Evolutionary conservation across 2,113 vertebrate species (phyloP).

Genomic region (Colinus virginianus): DNA sequence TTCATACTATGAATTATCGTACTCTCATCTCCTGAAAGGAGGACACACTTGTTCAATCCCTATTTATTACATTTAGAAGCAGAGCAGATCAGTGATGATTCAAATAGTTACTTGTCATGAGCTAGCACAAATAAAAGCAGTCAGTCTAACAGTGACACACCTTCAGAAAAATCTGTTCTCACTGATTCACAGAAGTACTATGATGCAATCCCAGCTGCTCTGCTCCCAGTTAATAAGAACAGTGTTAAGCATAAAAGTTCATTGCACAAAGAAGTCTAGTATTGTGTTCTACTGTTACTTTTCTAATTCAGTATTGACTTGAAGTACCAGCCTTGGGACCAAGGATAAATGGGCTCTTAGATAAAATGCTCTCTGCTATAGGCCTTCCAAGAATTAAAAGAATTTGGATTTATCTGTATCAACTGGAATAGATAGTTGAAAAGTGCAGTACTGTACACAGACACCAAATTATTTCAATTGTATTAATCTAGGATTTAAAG

Average conservation of each 20-base stretch:
- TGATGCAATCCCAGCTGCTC: background rate
- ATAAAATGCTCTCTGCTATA: background rate
- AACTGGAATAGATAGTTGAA: background rate
- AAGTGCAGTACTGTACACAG: background rate
- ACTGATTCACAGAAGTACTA: background rate
- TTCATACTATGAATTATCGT: background rate
- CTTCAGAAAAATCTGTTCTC: background rate
- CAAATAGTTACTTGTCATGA: slow-evolving; percentile 13
- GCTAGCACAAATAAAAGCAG: background rate
- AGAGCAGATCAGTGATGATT: background rate
- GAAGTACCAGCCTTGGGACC: background rate
- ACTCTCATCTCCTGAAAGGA: background rate
- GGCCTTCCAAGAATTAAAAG: background rate
- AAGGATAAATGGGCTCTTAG: background rate
- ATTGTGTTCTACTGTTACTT: background rate
- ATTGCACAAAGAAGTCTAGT: background rate
- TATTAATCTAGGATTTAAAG: background rate
- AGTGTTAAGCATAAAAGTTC: background rate
- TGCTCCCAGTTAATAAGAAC: background rate
- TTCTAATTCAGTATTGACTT: background rate
- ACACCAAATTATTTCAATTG: background rate
- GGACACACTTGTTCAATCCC: background rate
- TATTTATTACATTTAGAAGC: background rate
- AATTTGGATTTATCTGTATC: background rate
- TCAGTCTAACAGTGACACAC: slow-evolving; percentile 9